Conservation (phyloP, 2,113 vertebrate genomes). For the Nansenia antarctica region DNA sequence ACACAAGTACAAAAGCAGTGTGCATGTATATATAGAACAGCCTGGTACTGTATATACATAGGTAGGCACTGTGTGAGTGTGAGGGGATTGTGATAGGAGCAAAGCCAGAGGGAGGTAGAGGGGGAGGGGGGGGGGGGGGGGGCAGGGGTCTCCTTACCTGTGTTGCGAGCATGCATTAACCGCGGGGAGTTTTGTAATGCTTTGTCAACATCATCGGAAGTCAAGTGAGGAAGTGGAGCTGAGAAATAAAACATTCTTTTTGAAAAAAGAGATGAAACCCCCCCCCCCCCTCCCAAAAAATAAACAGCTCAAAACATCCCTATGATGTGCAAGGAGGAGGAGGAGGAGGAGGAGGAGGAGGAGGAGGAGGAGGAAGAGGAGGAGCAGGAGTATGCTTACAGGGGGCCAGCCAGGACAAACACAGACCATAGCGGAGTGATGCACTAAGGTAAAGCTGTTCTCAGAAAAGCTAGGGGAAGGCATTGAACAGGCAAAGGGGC, state of each 20-base stretch:
- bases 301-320: conserved; percentile 32
- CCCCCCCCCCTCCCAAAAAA: conserved; percentile 3
- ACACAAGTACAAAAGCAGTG: no score
- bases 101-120: conserved; percentile 13
- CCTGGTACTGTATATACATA: no score
- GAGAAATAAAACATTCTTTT: conserved; percentile 71
- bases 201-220: conserved; percentile 95
- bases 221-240: conserved; percentile 96
- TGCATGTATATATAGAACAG: no score
- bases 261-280: conserved; percentile 32
- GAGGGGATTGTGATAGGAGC: no score
- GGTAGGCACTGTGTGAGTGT: neutral
- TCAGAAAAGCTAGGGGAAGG: neutral
- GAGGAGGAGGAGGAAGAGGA: no score
- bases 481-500: neutral
- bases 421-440: neutral
- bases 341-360: neutral
- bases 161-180: conserved; percentile 95
- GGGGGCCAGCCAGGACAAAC: neutral
- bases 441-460: neutral
- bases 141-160: conserved; percentile 79
- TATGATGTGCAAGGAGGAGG: conserved; percentile 12
- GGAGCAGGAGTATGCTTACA: no score
- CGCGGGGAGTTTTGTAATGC: conserved; percentile 94
- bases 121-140: conserved; percentile 11